These are phyloP conservation scores for Caenorhabditis japonica DNA, from an alignment of 2,888 invertebrate genomes.

Conservation along the genomic window DNA sequence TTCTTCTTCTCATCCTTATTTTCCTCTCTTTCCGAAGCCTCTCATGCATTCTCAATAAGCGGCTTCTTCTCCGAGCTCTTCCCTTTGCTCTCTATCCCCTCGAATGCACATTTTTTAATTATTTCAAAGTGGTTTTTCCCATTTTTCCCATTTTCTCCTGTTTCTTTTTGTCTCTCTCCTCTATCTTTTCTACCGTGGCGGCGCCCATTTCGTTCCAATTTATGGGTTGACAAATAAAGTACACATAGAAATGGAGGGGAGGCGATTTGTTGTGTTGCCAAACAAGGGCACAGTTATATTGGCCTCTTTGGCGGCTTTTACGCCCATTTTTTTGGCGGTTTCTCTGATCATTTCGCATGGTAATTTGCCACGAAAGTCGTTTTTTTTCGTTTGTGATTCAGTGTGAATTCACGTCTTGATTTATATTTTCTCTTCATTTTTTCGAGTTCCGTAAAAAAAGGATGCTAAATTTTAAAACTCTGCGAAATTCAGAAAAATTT, in stretches of 20 bases:
- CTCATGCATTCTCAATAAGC: slow-evolving; percentile 53
- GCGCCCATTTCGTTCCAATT: slow-evolving; percentile 14
- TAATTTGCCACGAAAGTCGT: too few relatives aligned
- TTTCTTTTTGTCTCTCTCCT: slow-evolving; percentile 6
- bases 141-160: slow-evolving; percentile 8
- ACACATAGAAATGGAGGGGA: slow-evolving; percentile 19
- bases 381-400: too few relatives aligned
- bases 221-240: slow-evolving; percentile 26
- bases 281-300: slow-evolving; percentile 10
- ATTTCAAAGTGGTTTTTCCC: slow-evolving; percentile 31
- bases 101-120: slow-evolving; percentile 32
- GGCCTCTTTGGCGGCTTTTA: slow-evolving; percentile 23
- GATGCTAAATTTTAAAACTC: too few relatives aligned
- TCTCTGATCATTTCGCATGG: too few relatives aligned
- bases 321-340: not conserved
- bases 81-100: slow-evolving; percentile 2
- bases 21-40: slow-evolving; percentile 17
- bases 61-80: slow-evolving; percentile 17
- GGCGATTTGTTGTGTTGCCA: too few relatives aligned
- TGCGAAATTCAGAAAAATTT: too few relatives aligned
- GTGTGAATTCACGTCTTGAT: too few relatives aligned
- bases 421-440: too few relatives aligned
- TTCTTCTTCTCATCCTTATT: slow-evolving; percentile 31
- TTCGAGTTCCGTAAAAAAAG: too few relatives aligned
- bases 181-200: not conserved